Percentiles rank a stretch among this genome's conserved stretches.
Evolutionary conservation across 35 echinoderm and acorn worm species (phyloP).

Genomic region (Strongylocentrotus purpuratus): DNA sequence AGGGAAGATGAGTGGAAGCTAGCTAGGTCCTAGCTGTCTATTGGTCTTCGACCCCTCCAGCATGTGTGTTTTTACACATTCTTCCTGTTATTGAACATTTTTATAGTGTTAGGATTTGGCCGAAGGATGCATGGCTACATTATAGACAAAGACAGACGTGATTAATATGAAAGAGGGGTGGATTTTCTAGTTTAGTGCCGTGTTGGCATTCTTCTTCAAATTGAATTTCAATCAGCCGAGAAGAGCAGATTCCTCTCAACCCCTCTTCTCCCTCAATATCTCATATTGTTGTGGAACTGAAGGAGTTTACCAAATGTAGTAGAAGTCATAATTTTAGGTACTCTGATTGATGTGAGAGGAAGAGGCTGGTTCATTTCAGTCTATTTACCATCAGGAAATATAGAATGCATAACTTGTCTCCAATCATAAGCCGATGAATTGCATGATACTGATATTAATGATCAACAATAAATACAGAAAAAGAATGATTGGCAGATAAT

Average conservation of each 20-base stretch:
- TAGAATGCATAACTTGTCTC: no score
- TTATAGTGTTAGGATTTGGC: not conserved
- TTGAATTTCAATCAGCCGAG: not conserved
- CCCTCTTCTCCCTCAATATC: no score
- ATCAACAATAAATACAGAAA: no score
- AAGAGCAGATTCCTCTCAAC: not conserved
- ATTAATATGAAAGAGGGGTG: not conserved
- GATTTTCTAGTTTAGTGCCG: not conserved
- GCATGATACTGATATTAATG: no score
- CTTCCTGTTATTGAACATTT: not conserved
- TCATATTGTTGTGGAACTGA: no score
- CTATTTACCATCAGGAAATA: no score
- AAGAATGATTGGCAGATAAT: no score
- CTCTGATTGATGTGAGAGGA: no score
- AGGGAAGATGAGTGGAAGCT: not conserved
- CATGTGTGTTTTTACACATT: slow-evolving; percentile 3
- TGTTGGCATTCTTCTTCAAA: not conserved
- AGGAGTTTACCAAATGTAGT: no score
- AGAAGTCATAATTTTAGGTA: no score
- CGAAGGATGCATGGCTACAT: not conserved
- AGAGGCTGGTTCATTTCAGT: no score
- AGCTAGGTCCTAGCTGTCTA: not conserved
- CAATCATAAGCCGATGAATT: no score
- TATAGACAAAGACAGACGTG: not conserved
- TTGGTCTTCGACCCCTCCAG: not conserved